Evolutionary conservation across 2,797 vertebrate genomes (phyloP), one percentile per base, ranked within the genome.

Genomic region (Dromococcyx pavoninus): DNA sequence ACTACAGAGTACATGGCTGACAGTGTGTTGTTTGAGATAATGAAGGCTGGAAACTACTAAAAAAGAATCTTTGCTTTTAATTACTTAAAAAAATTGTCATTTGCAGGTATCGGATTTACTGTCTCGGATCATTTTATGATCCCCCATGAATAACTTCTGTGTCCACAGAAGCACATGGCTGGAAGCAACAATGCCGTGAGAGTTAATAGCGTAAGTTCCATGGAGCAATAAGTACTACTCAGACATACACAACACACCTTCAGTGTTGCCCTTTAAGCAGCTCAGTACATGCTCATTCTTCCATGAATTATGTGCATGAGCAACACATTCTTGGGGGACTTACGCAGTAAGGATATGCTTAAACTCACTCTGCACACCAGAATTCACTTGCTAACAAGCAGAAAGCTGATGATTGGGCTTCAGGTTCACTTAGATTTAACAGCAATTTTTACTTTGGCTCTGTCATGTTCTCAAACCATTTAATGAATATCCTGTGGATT

Each of bases 311-410:
- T 89, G 37, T 60, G 35, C 76, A 91, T 18, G 16, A 93, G 23
- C 62, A 86, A 78, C 23, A 66, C 77, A 91, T 92, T 96, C 86
- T 51, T 87, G 53, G 33, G 41, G 17, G 86, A 65, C 22, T 94
- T 91, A 79, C 0, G 8, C 28, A 73, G 60, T 57, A 84, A 70
- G 60, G 39, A 44, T 65, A 69, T 37, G 48, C 66, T 89, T 82
- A 82, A 93, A 90, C 30, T 82, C 79, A 70, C 33, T 28, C 65
- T 53, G 62, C 50, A 61, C 50, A 78, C 27, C 79, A 93, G 32
- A 84, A 89, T 73, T 32, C 79, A 54, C 54, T 74, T 65, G 44
- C 32, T 92, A 82, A 84, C 25, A 48, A 93, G 77, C 65, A 91
- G 56, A 67, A 88, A 90, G 67, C 73, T 56, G 71, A 89, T 41